Conservation (phyloP, 2,888 invertebrate genomes). For the Cosmopolites sordidus region DNA sequence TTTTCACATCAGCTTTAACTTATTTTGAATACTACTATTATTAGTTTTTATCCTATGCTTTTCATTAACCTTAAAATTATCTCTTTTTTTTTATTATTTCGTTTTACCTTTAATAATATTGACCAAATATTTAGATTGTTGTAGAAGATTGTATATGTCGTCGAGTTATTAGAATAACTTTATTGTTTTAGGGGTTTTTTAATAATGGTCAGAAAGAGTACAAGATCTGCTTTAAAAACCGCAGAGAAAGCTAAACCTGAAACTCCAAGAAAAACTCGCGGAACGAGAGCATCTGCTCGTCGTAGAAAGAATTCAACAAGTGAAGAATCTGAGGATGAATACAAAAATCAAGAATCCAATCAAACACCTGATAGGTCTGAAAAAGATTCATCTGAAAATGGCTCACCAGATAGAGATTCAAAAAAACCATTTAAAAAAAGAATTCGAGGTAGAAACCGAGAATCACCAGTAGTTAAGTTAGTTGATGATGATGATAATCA, state of each 20-base stretch:
- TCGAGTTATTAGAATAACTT: no score
- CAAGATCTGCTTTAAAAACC: slow-evolving; percentile 61
- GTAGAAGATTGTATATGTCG: no score
- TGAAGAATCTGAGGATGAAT: slow-evolving; percentile 36
- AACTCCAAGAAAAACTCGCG: slow-evolving; percentile 30
- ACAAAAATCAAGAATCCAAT: slow-evolving; percentile 9
- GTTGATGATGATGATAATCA: slow-evolving; percentile 26
- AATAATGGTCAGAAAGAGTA: slow-evolving; percentile 71
- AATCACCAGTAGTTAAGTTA: slow-evolving; percentile 5
- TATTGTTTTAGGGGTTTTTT: background rate
- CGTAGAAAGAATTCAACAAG: slow-evolving; percentile 27
- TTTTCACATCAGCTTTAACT: no score
- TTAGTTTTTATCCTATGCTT: no score
- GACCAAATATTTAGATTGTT: no score
- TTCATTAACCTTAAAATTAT: no score
- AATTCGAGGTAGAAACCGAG: slow-evolving; percentile 16
- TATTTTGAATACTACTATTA: no score
- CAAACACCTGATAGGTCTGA: slow-evolving; percentile 4
- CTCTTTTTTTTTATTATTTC: no score
- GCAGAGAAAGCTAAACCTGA: slow-evolving; percentile 57
- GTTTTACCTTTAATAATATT: no score
- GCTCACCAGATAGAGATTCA: slow-evolving; percentile 22
- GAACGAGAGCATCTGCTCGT: slow-evolving; percentile 8
- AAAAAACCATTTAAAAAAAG: slow-evolving; percentile 22
- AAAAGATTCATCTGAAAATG: slow-evolving; percentile 19